These are phyloP conservation scores for Chaenogobius annularis DNA, from an alignment of 2,113 vertebrate genomes.

Conservation along the genomic window DNA sequence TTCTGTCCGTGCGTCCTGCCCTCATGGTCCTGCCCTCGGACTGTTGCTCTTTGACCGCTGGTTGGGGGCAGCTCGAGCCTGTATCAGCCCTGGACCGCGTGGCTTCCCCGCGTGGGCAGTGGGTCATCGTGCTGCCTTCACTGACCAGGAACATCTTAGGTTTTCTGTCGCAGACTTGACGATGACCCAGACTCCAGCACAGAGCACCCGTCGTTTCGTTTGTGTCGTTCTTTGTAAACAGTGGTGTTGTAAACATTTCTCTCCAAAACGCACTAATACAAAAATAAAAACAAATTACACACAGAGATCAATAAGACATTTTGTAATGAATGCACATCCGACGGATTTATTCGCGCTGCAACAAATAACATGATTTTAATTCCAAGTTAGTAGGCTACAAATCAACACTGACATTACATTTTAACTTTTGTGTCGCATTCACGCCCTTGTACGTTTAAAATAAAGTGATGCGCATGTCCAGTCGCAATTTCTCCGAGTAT, in stretches of 20 bases:
- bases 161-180: neutral
- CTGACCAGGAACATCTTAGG: neutral
- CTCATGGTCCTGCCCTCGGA: neutral
- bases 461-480: too few species aligned
- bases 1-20: too few species aligned
- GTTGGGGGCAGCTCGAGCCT: conserved; percentile 6
- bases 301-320: neutral
- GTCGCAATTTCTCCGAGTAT: conserved; percentile 12
- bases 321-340: too few species aligned
- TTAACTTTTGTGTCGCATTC: too few species aligned
- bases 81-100: neutral
- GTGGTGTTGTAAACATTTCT: too few species aligned
- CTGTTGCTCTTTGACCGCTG: neutral
- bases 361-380: too few species aligned
- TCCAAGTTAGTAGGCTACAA: neutral
- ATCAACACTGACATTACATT: neutral
- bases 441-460: too few species aligned
- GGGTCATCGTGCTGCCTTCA: conserved; percentile 23
- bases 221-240: neutral
- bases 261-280: too few species aligned
- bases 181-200: neutral
- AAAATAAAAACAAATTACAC: neutral
- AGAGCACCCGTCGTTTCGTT: neutral
- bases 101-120: neutral
- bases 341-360: too few species aligned